Conservation (phyloP, 2,797 vertebrate genomes). For the Sebastes baramenuke region DNA sequence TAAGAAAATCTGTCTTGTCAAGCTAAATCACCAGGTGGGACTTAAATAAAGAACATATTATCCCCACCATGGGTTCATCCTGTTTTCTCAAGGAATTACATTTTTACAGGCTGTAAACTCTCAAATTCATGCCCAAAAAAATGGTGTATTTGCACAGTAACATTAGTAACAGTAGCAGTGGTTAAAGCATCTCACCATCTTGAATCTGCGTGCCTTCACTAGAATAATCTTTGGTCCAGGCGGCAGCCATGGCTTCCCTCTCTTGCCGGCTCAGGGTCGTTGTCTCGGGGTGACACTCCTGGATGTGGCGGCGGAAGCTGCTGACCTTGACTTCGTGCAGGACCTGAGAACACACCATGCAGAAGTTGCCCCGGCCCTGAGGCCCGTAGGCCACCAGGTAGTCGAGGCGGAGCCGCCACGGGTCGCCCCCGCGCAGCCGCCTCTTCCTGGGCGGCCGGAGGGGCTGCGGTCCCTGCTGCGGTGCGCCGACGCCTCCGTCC, state of each 20-base stretch:
- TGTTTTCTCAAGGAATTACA: neutral
- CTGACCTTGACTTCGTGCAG: slow-evolving; percentile 87
- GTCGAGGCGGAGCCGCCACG: slow-evolving; percentile 88
- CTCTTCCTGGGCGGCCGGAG: slow-evolving; percentile 67
- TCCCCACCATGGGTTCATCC: neutral
- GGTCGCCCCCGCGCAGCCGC: slow-evolving; percentile 77
- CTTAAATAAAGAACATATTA: accelerated
- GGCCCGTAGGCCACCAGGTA: slow-evolving; percentile 90
- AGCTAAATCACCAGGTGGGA: neutral
- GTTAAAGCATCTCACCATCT: slow-evolving; percentile 68
- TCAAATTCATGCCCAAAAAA: neutral
- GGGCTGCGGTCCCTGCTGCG: slow-evolving; percentile 45
- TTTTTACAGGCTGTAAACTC: neutral
- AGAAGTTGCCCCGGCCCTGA: slow-evolving; percentile 84
- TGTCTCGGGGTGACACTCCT: slow-evolving; percentile 88
- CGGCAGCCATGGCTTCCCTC: slow-evolving; percentile 85
- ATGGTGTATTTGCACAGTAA: neutral
- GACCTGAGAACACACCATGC: slow-evolving; percentile 91
- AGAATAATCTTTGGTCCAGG: slow-evolving; percentile 86
- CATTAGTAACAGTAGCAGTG: neutral
- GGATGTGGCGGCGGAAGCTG: slow-evolving; percentile 90
- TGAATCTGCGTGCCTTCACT: slow-evolving; percentile 47
- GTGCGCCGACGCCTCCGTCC: slow-evolving; percentile 45
- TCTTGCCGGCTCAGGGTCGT: slow-evolving; percentile 80
- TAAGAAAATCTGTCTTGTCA: neutral